These are phyloP conservation scores for Drosophila ochracea DNA, from an alignment of 2,888 invertebrate genomes.

Conservation along the genomic window DNA sequence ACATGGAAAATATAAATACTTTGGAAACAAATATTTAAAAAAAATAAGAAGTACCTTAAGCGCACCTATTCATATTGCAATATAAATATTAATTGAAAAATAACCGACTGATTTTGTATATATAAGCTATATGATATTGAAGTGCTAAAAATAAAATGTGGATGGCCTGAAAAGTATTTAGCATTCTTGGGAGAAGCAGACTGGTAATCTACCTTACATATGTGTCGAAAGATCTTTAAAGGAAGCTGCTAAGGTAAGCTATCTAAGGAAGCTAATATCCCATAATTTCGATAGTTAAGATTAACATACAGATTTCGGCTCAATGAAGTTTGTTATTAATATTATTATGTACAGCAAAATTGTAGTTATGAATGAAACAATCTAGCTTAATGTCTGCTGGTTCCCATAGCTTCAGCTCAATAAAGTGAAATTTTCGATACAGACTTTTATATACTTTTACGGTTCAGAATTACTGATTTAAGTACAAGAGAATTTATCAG, in stretches of 20 bases:
- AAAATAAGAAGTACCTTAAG: background rate
- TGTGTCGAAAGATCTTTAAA: background rate
- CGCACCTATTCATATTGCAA: background rate
- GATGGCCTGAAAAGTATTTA: background rate
- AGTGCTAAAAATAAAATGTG: background rate
- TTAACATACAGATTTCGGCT: background rate
- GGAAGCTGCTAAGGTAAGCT: background rate
- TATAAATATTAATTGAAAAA: background rate
- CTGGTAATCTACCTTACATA: background rate
- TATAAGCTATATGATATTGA: background rate
- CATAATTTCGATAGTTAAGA: background rate
- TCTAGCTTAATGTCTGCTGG: background rate
- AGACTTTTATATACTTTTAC: background rate
- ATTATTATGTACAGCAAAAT: background rate
- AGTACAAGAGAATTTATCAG: background rate
- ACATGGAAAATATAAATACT: background rate
- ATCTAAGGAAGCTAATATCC: background rate
- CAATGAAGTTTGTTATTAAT: background rate
- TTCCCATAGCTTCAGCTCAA: background rate
- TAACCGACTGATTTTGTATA: background rate
- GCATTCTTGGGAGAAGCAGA: background rate
- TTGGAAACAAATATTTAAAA: background rate
- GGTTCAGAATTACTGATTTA: background rate
- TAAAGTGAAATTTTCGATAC: background rate
- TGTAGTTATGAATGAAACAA: background rate